Evolutionary conservation across 2,797 vertebrate genomes (phyloP).

Genomic region (Dermochelys coriacea): DNA sequence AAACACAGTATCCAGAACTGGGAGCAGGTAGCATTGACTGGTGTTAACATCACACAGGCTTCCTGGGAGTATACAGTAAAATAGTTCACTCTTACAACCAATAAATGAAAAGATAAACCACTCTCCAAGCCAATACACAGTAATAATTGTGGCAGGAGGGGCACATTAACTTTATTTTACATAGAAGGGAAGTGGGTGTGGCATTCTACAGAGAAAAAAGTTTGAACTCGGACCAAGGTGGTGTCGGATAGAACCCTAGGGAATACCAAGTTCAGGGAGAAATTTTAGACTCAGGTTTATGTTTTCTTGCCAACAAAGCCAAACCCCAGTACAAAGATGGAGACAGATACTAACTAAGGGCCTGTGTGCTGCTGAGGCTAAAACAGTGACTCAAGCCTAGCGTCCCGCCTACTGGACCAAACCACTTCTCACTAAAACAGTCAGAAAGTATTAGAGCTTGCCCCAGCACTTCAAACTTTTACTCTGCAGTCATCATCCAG

Average conservation of each 20-base stretch:
- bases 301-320: background rate
- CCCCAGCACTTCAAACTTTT: background rate
- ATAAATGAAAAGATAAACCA: background rate
- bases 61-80: slow-evolving; percentile 78
- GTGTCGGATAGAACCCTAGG: background rate
- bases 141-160: background rate
- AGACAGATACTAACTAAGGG: background rate
- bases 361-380: background rate
- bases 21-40: slow-evolving; percentile 86
- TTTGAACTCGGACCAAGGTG: background rate
- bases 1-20: slow-evolving; percentile 91
- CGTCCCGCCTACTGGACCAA: background rate
- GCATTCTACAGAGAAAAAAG: background rate
- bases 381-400: background rate
- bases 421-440: slow-evolving; percentile 15
- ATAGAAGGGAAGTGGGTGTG: background rate
- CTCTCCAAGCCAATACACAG: background rate
- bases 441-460: background rate
- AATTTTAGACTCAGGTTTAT: slow-evolving; percentile 6
- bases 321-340: background rate
- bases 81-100: background rate
- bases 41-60: slow-evolving; percentile 83
- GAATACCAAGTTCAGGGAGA: background rate
- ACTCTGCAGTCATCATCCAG: slow-evolving; percentile 30
- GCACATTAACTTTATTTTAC: background rate